phyloP scores from a whole-genome alignment of 2,888 invertebrate genomes.

The Himalopsyche kuldschensis region DNA sequence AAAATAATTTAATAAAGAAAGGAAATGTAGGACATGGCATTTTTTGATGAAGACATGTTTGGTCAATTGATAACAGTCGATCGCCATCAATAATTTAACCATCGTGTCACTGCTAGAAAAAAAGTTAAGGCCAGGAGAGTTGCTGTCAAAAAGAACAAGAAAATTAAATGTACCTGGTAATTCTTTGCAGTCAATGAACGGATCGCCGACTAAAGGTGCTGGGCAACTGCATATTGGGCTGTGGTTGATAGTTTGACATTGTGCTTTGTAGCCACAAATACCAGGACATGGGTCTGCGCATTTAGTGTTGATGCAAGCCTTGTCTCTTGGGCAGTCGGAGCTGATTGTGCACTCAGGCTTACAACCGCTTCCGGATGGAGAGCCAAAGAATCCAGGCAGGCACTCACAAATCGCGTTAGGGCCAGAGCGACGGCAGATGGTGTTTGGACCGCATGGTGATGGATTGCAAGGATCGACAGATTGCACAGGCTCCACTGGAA shows the following conservation, averaged over 20 bases:
- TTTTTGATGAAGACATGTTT: too few species aligned
- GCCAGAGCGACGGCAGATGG: slow-evolving; percentile 64
- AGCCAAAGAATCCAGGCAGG: slow-evolving; percentile 72
- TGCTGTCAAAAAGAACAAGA: slow-evolving; percentile 32
- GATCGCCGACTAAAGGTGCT: slow-evolving; percentile 72
- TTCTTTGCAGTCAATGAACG: slow-evolving; percentile 71
- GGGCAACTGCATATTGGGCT: slow-evolving; percentile 77
- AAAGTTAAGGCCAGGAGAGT: too few species aligned
- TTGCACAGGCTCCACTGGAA: slow-evolving; percentile 26
- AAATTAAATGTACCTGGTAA: slow-evolving; percentile 41
- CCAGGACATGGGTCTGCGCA: slow-evolving; percentile 81
- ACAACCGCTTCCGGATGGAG: slow-evolving; percentile 76
- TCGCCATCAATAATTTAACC: too few species aligned
- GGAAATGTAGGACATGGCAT: too few species aligned
- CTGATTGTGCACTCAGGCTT: slow-evolving; percentile 82
- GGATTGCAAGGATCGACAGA: slow-evolving; percentile 71
- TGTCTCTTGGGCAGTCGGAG: slow-evolving; percentile 74
- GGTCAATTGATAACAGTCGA: too few species aligned
- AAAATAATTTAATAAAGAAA: not conserved
- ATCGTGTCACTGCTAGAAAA: too few species aligned
- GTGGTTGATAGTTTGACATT: slow-evolving; percentile 65
- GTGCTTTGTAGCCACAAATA: slow-evolving; percentile 75
- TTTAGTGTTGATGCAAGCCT: slow-evolving; percentile 75
- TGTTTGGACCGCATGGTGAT: slow-evolving; percentile 78
- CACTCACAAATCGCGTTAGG: slow-evolving; percentile 75